Conservation (phyloP, 23 tunicate genomes). For the Halocynthia aurantium region DNA sequence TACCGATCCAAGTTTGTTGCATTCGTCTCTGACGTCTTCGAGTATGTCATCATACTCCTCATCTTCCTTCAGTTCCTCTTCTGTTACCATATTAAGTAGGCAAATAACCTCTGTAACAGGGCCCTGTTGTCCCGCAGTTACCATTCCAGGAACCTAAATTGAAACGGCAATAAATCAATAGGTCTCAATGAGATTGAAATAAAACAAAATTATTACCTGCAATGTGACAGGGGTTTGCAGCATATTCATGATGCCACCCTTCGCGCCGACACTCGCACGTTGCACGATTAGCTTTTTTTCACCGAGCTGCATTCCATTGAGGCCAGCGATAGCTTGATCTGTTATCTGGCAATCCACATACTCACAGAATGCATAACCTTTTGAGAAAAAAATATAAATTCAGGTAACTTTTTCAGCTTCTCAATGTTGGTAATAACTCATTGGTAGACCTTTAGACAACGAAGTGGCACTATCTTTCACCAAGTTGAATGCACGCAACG, state of each 20-base stretch:
- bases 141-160: constrained; percentile 80
- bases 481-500: constrained; percentile 87
- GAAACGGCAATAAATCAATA: neutral
- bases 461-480: constrained; percentile 93
- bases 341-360: constrained; percentile 72
- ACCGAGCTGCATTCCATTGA: constrained; percentile 95
- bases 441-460: constrained; percentile 60
- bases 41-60: constrained; percentile 96
- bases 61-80: constrained; percentile 70
- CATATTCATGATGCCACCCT: constrained; percentile 62
- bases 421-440: neutral
- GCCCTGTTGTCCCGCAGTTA: constrained; percentile 63
- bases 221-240: constrained; percentile 70
- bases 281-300: constrained; percentile 92
- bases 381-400: neutral
- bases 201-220: constrained; percentile 35
- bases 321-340: constrained; percentile 93
- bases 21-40: constrained; percentile 96
- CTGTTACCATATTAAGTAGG: constrained; percentile 85
- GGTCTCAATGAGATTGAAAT: neutral
- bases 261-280: constrained; percentile 83
- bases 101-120: constrained; percentile 79
- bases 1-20: constrained; percentile 91
- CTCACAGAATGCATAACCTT: constrained; percentile 84
- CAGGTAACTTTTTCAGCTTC: neutral